phyloP scores from a whole-genome alignment of 2,113 vertebrate species.

The Abramis brama region DNA sequence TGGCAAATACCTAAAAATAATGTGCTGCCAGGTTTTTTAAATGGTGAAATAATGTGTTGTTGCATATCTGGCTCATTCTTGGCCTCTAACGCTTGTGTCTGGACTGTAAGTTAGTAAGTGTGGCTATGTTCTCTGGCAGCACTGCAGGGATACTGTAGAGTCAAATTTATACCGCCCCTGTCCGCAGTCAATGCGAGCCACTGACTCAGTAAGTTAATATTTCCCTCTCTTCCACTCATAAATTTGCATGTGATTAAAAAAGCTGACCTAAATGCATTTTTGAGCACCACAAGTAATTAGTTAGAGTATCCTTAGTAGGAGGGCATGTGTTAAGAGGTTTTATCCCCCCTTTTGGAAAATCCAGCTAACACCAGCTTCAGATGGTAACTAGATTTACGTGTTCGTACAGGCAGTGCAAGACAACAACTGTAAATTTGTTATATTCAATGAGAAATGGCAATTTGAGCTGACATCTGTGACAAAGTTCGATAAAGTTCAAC shows the following conservation, averaged over 20 bases:
- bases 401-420: neutral
- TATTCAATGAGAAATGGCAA: neutral
- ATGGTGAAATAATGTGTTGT: neutral
- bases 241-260: constrained; percentile 81
- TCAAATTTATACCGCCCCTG: constrained; percentile 40
- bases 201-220: constrained; percentile 77
- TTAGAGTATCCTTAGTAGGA: constrained; percentile 68
- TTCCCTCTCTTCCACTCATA: constrained; percentile 75
- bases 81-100: neutral
- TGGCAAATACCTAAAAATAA: constrained; percentile 17
- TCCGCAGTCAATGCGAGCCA: constrained; percentile 70
- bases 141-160: neutral
- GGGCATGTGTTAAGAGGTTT: constrained; percentile 28
- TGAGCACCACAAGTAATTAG: constrained; percentile 78
- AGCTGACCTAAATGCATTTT: constrained; percentile 83
- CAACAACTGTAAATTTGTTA: neutral
- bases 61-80: constrained; percentile 3
- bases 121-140: neutral
- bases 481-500: neutral
- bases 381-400: neutral
- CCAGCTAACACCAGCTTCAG: constrained; percentile 9
- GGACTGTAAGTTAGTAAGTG: neutral
- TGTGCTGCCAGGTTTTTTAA: constrained; percentile 1
- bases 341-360: neutral
- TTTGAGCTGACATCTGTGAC: neutral